phyloP scores from a whole-genome alignment of 2,888 invertebrate species.

The Ormyrus pomaceus region DNA sequence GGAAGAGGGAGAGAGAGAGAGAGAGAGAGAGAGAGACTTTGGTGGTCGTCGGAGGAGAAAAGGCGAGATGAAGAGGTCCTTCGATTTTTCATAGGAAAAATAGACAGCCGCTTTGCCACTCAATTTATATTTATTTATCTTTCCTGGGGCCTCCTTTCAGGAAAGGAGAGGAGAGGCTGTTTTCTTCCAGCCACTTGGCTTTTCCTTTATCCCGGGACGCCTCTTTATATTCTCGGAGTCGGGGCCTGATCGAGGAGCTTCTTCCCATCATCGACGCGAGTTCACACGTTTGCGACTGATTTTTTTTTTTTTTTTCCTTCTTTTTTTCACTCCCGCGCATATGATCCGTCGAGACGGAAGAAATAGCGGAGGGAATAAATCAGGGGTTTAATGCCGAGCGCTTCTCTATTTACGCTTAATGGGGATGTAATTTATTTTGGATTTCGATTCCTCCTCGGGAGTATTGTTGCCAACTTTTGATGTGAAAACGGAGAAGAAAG shows the following conservation, averaged over 20 bases:
- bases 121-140: constrained; percentile 53
- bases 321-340: neutral
- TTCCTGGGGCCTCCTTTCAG: constrained; percentile 15
- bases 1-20: neutral
- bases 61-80: constrained; percentile 35
- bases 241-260: constrained; percentile 21
- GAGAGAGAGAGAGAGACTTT: constrained; percentile 39
- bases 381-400: neutral
- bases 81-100: constrained; percentile 10
- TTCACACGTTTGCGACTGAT: constrained; percentile 50
- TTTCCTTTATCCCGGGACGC: neutral
- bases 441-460: too few relatives aligned
- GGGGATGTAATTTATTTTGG: too few relatives aligned
- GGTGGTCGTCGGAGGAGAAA: constrained; percentile 53
- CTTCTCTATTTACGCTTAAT: too few relatives aligned
- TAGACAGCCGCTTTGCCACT: constrained; percentile 26
- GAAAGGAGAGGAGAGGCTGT: neutral
- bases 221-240: neutral
- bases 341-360: neutral
- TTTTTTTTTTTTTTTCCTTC: constrained; percentile 17
- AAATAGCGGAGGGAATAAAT: constrained; percentile 6
- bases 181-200: neutral
- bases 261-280: constrained; percentile 22
- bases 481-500: too few relatives aligned
- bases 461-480: too few relatives aligned